Base-by-base conservation (phyloP, 2,888 invertebrate species). In the Drosophila testacea region DNA sequence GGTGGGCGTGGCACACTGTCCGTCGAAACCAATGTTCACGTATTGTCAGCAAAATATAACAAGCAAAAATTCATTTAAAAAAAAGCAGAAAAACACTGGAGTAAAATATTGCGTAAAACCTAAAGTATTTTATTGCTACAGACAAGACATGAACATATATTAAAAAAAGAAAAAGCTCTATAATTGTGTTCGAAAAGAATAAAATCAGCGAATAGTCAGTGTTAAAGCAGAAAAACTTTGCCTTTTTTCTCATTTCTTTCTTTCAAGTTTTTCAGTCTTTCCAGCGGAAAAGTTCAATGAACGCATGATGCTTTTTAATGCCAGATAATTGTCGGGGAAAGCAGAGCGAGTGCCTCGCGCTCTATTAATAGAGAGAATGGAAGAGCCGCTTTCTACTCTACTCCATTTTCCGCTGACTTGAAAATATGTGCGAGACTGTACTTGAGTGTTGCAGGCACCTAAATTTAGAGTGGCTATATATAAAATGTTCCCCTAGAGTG, bases 11-110 rank as follows among this genome's bases (percentile, higher is more conserved):
- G 0, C 11, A n/a, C 10, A n/a, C 70, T 22, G 22, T 22, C 22
- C 22, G 88, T 65, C 83, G 88, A 88, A 83, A 62, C 69, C 73
- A 80, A 65, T 83, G 86, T n/a, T 27, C 7, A 83, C 88, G 83
- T 62, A 34, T 56, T 46, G 57, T 63, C 39, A 52, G 41, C 11
- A 52, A 48, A 57, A 63, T 6, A 55, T 55, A 63, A 83, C 56
- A 66, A 75, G 63, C 39, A 73, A 75, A 64, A 51, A 59, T 75
- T 52, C 50, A 64, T 28, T 1, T 11, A 34, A 56, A 56, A 56
- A 36, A 51, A 51, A 51, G 11, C 22, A n/a, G 28, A 28, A 16
- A 48, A 70, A 65, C 66, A 67, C 63, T 65, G 59, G 30, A 61
- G 46, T 27, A 42, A 47, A 74, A 47, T 41, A 41, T 57, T 44